A percentile compares a stretch with the other conserved stretches of the same genome.
These are phyloP conservation scores for Noctua fimbriata DNA, from an alignment of 2,888 invertebrate species.

Conservation along the genomic window DNA sequence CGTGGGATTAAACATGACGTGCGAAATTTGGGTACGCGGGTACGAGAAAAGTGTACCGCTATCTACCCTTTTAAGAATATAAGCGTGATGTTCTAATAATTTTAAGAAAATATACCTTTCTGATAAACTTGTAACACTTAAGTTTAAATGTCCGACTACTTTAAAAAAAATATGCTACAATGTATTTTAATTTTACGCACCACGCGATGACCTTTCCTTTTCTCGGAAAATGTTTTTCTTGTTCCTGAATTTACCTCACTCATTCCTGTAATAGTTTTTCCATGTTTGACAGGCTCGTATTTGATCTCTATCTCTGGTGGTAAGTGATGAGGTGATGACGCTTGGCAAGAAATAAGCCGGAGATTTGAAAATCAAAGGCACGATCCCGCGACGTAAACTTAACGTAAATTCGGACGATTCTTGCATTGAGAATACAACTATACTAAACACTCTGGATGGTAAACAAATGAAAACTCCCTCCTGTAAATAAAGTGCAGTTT, in stretches of 20 bases:
- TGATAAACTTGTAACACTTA: neutral
- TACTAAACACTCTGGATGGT: neutral
- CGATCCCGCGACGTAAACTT: neutral
- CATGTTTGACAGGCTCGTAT: neutral
- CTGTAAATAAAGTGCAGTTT: slow-evolving; percentile 25
- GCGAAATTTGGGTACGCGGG: neutral
- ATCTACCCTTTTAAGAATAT: neutral
- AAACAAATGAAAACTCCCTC: neutral
- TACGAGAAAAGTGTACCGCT: neutral
- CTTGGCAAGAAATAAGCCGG: neutral
- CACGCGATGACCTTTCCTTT: slow-evolving; percentile 8
- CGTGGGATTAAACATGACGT: neutral
- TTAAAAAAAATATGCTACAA: neutral
- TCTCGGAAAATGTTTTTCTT: slow-evolving; percentile 14
- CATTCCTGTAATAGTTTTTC: neutral
- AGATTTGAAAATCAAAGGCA: neutral
- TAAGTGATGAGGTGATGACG: neutral
- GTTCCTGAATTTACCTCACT: neutral
- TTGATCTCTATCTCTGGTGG: neutral
- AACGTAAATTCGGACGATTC: neutral
- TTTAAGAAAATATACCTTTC: neutral
- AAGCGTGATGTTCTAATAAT: neutral
- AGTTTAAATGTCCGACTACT: neutral
- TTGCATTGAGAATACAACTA: neutral
- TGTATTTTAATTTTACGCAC: slow-evolving; percentile 12